Base-by-base conservation (phyloP, 2,888 invertebrate species). In the Trachelus iudaicus region DNA sequence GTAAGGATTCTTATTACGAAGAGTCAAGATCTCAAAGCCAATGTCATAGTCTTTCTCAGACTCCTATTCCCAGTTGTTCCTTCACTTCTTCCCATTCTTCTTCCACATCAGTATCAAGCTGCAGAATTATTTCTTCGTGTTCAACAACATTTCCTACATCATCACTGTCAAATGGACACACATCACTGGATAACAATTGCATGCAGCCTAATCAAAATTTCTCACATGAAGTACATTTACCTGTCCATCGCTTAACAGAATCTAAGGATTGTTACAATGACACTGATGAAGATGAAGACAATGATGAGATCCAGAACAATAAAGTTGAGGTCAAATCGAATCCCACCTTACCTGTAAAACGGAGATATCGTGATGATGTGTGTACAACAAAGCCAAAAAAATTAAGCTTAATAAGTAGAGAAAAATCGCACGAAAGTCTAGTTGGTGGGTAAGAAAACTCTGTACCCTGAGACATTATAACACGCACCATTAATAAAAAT, bases 1-100 rank as follows among this genome's bases (percentile, higher is more conserved):
- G 86, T 79, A 87, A 85, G 77, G 85, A 87, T 80, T 84, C 79
- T 11, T 78, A 78, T 23, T 77, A 69, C 6, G 75, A 68, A 13
- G 77, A 77, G 23, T 40, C 68, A 56, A 23, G 23, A 23, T 23
- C 56, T 56, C 9, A 23, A 56, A 56, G 56, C 23, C 23, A 56
- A 56, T 23, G 23, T 23, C 6, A 56, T 56, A 56, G 23, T 9
- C 56, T 3, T 56, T 23, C 56, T 56, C 56, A 56, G 9, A 23
- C 56, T 56, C 23, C 56, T 23, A 9, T 56, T 56, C 56, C 56
- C 56, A 56, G 56, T 56, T 56, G 56, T 56, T 31, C 34, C 12
- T 34, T 23, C 23, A 34, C 71, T 71, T 71, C 71, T 33, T 71
- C 71, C 71, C 30, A 71, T 71, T 71, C 71, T 30, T 15, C 13